Base-by-base conservation (phyloP, 1,140 invertebrate genomes). In the Cotesia vestalis region DNA sequence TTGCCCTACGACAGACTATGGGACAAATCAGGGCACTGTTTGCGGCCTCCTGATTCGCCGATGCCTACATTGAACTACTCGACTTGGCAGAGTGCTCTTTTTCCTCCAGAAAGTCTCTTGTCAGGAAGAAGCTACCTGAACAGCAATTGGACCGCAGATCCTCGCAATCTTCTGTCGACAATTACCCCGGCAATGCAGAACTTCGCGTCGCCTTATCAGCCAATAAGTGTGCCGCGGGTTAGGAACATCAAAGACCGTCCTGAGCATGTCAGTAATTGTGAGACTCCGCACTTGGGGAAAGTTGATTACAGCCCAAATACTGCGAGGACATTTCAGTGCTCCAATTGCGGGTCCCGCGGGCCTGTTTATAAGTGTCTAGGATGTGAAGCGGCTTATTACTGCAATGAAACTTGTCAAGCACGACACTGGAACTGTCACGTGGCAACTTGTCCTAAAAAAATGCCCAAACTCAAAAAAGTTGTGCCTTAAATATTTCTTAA, bases 401-500 rank as follows among this genome's bases (percentile, higher is more conserved):
- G 85, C 59, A 78, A 85, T 51, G 79, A 82, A 71, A 69, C 68
- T 11, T 86, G 84, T 66, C 85, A 86, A 73, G 61, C 77, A 11
- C 78, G 79, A 35, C 85, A 86, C 35, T 86, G 85, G 84, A 74
- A 14, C 8, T n/a, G 78, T 6, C 85, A 86, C 53, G 80, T 82
- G 4, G 70, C 73, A 1, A 81, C 75, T 14, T 86, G 84, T 68
- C 81, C 81, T 0, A 85, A 85, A 64, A 84, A 80, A 59, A 85
- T 86, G 83, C 85, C 84, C 27, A 82, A 80, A 51, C 73, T 85
- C 2, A 84, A 85, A 34, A 85, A 85, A 76, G 77, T 86, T 46
- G 70, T 55, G 12, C 82, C 72, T 68, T 73, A 71, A 73, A 53
- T 3, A 55, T 70, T 64, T 17, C 17, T 17, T 17, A 17, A 17